Evolutionary conservation across 2,888 invertebrate species (phyloP).

Genomic region (Lacanobia oleracea): DNA sequence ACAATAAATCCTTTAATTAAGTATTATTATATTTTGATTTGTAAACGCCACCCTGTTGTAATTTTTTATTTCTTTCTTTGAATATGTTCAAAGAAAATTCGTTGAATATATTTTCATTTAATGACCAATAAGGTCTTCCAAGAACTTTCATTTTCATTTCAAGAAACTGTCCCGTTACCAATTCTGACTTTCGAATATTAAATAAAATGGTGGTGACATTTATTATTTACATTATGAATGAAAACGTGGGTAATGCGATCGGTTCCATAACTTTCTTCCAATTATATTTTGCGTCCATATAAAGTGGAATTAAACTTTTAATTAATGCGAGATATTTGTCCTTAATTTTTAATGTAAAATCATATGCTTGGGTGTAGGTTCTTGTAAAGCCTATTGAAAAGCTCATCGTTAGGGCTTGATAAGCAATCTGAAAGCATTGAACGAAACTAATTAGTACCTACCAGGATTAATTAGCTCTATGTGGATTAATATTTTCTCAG

Average conservation of each 20-base stretch:
- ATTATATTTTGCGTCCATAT: slow-evolving; percentile 22
- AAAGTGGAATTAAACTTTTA: slow-evolving; percentile 10
- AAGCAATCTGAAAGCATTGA: slow-evolving; percentile 9
- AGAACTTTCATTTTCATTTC: slow-evolving; percentile 1
- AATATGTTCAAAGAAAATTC: slow-evolving; percentile 9
- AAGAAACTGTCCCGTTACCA: slow-evolving; percentile 10
- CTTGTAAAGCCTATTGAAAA: slow-evolving; percentile 7
- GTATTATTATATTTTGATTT: too few species aligned
- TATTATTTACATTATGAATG: slow-evolving; percentile 27
- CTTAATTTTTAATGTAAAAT: slow-evolving; percentile 16
- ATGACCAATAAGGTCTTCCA: background rate
- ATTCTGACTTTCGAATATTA: slow-evolving; percentile 29
- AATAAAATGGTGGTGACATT: slow-evolving; percentile 31
- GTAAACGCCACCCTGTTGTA: background rate
- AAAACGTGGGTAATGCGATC: slow-evolving; percentile 29
- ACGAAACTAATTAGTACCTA: slow-evolving; percentile 9
- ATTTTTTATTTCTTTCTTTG: background rate
- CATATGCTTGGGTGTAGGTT: background rate
- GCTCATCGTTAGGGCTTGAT: slow-evolving; percentile 18
- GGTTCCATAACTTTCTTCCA: slow-evolving; percentile 22
- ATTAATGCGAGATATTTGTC: slow-evolving; percentile 14
- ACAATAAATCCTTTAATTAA: too few species aligned
- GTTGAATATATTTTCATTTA: slow-evolving; percentile 16
- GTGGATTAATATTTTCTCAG: background rate
- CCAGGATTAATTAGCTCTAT: background rate